These are phyloP conservation scores for Apodemus speciosus DNA, from an alignment of 2,113 vertebrate species.

Conservation along the genomic window DNA sequence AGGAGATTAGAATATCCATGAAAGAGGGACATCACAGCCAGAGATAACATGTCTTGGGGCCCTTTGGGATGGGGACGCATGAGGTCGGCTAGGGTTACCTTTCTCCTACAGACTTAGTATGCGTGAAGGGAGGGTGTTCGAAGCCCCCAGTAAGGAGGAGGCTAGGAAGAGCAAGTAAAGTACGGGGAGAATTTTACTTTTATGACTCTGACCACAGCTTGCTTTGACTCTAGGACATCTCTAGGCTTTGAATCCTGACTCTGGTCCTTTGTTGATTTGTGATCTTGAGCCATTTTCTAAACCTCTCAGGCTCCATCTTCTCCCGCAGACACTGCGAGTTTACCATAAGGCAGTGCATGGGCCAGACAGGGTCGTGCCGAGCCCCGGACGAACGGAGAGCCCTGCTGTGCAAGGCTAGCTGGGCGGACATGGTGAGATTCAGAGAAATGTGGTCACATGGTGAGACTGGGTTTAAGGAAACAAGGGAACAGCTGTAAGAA, in stretches of 20 bases:
- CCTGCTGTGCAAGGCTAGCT: too few species aligned
- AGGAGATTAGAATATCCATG: background rate
- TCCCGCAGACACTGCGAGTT: background rate
- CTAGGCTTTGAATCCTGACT: background rate
- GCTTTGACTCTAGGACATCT: conserved; percentile 6
- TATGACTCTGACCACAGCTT: background rate
- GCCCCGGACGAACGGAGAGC: background rate
- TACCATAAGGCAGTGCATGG: background rate
- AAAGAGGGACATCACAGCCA: background rate
- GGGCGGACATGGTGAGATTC: background rate
- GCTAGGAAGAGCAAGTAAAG: background rate
- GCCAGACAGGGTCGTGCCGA: background rate
- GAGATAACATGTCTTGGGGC: background rate
- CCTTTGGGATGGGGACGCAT: rapidly evolving
- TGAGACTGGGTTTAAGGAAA: background rate
- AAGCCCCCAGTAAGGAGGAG: background rate
- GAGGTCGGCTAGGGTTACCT: background rate
- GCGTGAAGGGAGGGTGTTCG: background rate
- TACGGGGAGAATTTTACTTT: background rate
- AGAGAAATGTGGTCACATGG: too few species aligned
- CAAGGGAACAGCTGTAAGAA: rapidly evolving
- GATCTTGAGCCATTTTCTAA: background rate
- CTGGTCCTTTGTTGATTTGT: background rate
- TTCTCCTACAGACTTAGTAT: background rate
- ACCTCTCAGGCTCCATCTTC: background rate